Conservation (phyloP, 2,797 vertebrate species). For the Amblyopsis hoosieri region DNA sequence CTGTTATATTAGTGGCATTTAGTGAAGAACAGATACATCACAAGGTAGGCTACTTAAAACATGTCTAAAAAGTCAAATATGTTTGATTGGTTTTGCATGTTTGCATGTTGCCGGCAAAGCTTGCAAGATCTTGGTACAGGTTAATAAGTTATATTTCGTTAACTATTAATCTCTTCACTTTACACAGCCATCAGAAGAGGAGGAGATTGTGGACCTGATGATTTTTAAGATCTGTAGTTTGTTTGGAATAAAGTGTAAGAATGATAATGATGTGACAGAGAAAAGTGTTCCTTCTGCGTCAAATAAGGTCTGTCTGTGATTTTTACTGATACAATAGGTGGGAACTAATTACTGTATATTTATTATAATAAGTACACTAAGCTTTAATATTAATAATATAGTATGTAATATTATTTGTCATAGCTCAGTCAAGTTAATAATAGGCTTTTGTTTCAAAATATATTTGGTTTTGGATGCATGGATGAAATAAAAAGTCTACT, state of each 20-base stretch:
- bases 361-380: neutral
- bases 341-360: conserved; percentile 20
- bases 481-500: conserved; percentile 16
- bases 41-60: conserved; percentile 71
- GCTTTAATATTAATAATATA: neutral
- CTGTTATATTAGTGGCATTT: conserved; percentile 94
- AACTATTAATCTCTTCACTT: conserved; percentile 24
- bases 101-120: neutral
- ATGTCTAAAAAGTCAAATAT: conserved; percentile 15
- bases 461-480: conserved; percentile 13
- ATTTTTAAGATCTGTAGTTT: conserved; percentile 88
- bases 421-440: conserved; percentile 10
- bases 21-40: conserved; percentile 91
- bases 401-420: conserved; percentile 21
- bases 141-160: conserved; percentile 13
- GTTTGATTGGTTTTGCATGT: neutral
- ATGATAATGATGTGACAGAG: conserved; percentile 10
- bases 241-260: conserved; percentile 86
- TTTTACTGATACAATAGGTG: conserved; percentile 30
- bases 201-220: conserved; percentile 91
- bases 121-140: neutral
- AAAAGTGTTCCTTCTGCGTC: conserved; percentile 26
- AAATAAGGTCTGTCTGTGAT: conserved; percentile 33
- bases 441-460: conserved; percentile 21
- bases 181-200: conserved; percentile 89